Evolutionary conservation across 2,113 vertebrate species (phyloP), one percentile per base, ranked within the genome.

Genomic region (Coptodon bakossiorum): DNA sequence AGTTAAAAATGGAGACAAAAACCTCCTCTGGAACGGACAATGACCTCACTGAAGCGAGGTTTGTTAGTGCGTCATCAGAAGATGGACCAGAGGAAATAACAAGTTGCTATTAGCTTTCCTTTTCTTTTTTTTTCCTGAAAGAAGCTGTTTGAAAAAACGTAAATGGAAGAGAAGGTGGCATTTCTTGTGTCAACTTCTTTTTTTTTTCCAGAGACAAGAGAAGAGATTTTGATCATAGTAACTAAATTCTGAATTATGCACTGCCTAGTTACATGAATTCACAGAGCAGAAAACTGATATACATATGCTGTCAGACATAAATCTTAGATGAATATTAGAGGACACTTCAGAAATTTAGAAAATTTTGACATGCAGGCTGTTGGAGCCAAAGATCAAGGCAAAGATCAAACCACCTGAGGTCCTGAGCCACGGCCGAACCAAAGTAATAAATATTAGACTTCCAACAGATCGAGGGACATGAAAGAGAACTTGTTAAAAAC

Each of bases 51-150:
- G 89, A 80, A 56, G 22, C 50, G 12, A 13, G 0, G 53, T 57
- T 54, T 71, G 16, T 11, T 22, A 10, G 17, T 84, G 52, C 13
- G 22, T 83, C 82, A 87, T 81, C 4, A 59, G 29, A 66, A 59
- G 48, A 43, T 6, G 34, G 16, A 24, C 22, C 27, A 14, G n/a
- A 53, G 80, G 22, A 73, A 84, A 85, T 79, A 45, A 83, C 80
- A 88, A 50, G 83, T 81, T 83, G 0, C 36, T 34, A 13, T 80
- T 86, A 56, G 27, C 63, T 91, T 86, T 88, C 19, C 73, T 86
- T 86, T 90, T 36, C 29, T 63, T 73, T 38, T 9, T 9, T 38
- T 56, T 12, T 3, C 22, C 13, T 34, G 45, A 83, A 80, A 43
- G 8, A 10, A 53, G 57, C 50, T 84, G 3, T 10, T 81, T 38